Evolutionary conservation across 2,113 vertebrate species (phyloP), one percentile per base, ranked within the genome.

Genomic region (Lagopus muta): DNA sequence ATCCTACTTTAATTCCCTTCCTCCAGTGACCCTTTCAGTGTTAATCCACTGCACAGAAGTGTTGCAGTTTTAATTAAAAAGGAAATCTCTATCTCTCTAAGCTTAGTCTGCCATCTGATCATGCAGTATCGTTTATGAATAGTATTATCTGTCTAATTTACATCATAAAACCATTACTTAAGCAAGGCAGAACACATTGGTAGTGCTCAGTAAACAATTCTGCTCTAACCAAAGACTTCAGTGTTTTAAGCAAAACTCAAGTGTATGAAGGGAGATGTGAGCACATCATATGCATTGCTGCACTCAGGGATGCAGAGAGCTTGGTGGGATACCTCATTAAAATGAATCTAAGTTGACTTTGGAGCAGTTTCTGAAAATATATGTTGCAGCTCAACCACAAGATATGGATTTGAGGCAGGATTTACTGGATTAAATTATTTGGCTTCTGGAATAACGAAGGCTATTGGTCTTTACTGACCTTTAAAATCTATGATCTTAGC

Each of bases 31-130:
- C 72, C 87, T 88, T 95, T 81, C 91, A 88, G 87, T 90, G 79
- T 90, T 96, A 96, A 96, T 94, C 93, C 69, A 90, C n/a, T 43
- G 47, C 43, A 38, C 30, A 83, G 78, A 93, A 95, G 94, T 58
- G 16, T 93, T 93, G 94, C 85, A 80, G 85, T 83, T 95, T 95
- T 96, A 96, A 96, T 96, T 97, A 97, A 93, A 96, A 95, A 92
- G 72, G 79, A 95, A 96, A 94, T 95, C 84, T 94, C 72, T 85
- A 66, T 86, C 91, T 88, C 87, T 11, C 85, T 86, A 83, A 95
- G 91, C 94, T 86, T 85, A 91, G 67, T 77, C 82, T 92, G 89
- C 93, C 95, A 96, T 96, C 95, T 96, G 94, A 95, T 95, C 91
- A 36, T 78, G 91, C 93, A 88, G 94, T 61, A 78, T 77, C 89